Conservation (phyloP, 1,140 invertebrate genomes). For the Octopus bimaculoides region DNA sequence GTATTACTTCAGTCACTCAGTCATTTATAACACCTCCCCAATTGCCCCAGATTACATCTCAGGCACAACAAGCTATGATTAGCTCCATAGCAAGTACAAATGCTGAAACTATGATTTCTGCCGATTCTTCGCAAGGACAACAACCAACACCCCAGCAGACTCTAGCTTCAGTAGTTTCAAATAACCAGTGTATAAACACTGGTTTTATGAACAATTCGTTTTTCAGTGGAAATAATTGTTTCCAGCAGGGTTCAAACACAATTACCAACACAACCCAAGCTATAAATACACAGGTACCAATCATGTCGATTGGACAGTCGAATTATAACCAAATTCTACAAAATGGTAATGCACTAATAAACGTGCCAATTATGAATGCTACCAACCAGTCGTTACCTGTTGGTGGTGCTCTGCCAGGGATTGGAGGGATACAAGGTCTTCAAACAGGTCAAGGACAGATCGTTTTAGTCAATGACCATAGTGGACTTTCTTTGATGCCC, state of each 20-base stretch:
- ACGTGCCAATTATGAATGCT: conserved; percentile 31
- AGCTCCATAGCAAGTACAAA: neutral
- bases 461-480: conserved; percentile 47
- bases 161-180: conserved; percentile 43
- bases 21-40: conserved; percentile 22
- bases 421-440: conserved; percentile 24
- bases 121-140: neutral
- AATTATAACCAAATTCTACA: conserved; percentile 16
- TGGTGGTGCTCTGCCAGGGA: conserved; percentile 11
- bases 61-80: neutral
- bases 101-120: neutral
- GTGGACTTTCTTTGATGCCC: conserved; percentile 39
- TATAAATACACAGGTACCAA: conserved; percentile 19
- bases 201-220: conserved; percentile 14
- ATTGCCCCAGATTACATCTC: conserved; percentile 12
- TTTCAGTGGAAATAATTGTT: conserved; percentile 11
- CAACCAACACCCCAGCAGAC: conserved; percentile 29
- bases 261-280: conserved; percentile 12
- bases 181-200: conserved; percentile 30
- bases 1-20: conserved; percentile 32
- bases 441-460: conserved; percentile 36
- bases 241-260: conserved; percentile 6
- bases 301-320: conserved; percentile 27
- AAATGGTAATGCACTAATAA: conserved; percentile 16
- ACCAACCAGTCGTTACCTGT: neutral